These are phyloP conservation scores for Cheumatopsyche charites DNA, from an alignment of 1,140 invertebrate species.

Conservation along the genomic window DNA sequence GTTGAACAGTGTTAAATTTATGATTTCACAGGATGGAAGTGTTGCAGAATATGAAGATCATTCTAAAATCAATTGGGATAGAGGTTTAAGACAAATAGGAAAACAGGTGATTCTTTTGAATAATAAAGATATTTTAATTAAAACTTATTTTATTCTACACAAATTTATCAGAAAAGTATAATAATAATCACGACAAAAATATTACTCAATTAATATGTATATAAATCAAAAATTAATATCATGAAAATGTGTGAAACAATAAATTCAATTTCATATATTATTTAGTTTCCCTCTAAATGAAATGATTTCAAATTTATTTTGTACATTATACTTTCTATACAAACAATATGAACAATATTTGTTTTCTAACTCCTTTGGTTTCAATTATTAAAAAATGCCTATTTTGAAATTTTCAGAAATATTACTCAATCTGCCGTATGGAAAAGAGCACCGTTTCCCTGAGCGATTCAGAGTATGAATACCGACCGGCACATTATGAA, in stretches of 20 bases:
- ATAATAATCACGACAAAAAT: no score
- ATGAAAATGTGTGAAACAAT: no score
- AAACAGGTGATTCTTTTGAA: not conserved
- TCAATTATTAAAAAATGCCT: not conserved
- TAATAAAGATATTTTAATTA: no score
- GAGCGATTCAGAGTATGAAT: constrained; percentile 22
- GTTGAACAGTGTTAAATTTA: no score
- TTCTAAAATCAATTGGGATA: constrained; percentile 20
- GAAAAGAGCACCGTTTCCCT: constrained; percentile 17
- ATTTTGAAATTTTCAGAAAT: constrained; percentile 2
- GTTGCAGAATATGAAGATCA: not conserved
- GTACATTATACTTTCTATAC: no score
- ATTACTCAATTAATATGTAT: no score
- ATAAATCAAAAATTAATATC: no score
- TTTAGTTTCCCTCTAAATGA: no score
- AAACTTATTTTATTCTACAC: not conserved
- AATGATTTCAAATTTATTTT: no score
- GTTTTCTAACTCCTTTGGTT: not conserved
- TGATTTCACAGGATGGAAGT: not conserved
- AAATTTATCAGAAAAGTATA: no score
- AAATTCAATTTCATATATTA: no score
- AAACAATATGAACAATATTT: not conserved
- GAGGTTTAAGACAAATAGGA: constrained; percentile 1
- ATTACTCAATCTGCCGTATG: constrained; percentile 5
- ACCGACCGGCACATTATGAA: constrained; percentile 27